Evolutionary conservation across 2,113 vertebrate genomes (phyloP), one percentile per base, ranked within the genome.

Genomic region (Fregata magnificens): DNA sequence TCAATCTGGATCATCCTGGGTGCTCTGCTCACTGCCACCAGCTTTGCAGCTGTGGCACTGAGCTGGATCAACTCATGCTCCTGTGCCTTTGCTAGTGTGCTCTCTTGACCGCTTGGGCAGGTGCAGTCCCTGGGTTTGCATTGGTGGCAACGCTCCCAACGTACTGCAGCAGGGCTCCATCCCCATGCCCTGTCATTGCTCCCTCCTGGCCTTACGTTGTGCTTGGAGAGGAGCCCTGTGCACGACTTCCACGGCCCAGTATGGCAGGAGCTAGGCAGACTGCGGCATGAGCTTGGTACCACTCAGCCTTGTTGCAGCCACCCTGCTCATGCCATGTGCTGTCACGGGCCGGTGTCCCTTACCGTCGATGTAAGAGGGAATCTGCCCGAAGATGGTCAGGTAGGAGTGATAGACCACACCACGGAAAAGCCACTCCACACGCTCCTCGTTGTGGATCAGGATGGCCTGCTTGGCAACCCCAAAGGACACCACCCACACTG

Each of bases 391-490:
- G 96, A 99, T 99, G 94, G 98, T 99, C 94, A 99, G 98, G 97
- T 99, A 99, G 2, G 99, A 99, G 84, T 99, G 99, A 52, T 99
- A 99, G 84, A 99, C 67, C 6, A 98, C 99, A 0, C 99, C 99
- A 0, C 99, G 98, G 88, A 99, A 88, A 69, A 99, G 99, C 99
- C 99, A 99, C 78, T 99, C 98, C 95, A 99, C 97, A 0, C 99
- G 98, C 4, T 97, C 84, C 96, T 99, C 99, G 0, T 99, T 99
- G 95, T 99, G 98, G 85, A 99, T 99, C 88, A 99, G 98, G 94
- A 99, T 99, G 71, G 99, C 99, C 95, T 99, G 99, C 95, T 99
- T 99, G 96, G 99, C 99, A 61, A 99, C 99, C 5, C 99, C 99
- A 2, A 99, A 99, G 38, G 99, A 99, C 92, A 99, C 98, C 24